phyloP scores from a whole-genome alignment of 1,140 invertebrate species.

The Caenorhabditis remanei region DNA sequence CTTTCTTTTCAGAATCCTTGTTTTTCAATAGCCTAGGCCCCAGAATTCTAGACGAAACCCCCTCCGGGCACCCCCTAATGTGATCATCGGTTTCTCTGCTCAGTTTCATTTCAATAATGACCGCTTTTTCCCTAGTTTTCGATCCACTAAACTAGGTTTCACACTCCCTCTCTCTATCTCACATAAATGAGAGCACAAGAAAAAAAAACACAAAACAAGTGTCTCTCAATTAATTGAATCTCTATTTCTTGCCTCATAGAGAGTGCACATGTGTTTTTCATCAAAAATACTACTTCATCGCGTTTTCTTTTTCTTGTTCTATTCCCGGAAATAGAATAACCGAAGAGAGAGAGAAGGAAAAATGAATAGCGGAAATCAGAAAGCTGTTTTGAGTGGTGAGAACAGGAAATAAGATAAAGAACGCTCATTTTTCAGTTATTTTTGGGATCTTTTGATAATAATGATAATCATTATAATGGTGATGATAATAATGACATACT shows the following conservation, averaged over 20 bases:
- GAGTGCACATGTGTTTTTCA: conserved; percentile 50
- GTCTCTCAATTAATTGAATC: conserved; percentile 22
- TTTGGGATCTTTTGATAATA: too few species aligned
- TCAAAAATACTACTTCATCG: not conserved
- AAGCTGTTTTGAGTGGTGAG: too few species aligned
- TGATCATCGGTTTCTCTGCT: not conserved
- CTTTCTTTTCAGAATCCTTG: too few species aligned
- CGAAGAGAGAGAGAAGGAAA: not conserved
- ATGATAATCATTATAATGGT: too few species aligned
- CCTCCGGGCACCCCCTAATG: not conserved
- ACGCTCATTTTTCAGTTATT: too few species aligned
- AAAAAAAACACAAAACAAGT: too few species aligned
- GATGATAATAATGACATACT: too few species aligned
- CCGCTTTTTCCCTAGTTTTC: not conserved
- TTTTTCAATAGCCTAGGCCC: too few species aligned
- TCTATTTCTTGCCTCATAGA: not conserved
- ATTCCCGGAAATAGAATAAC: conserved; percentile 27
- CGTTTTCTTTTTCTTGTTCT: too few species aligned
- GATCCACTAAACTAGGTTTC: not conserved
- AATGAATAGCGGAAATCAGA: not conserved
- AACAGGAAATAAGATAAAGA: too few species aligned
- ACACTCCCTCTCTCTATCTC: not conserved
- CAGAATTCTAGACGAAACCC: too few species aligned
- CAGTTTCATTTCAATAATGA: not conserved
- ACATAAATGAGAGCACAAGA: too few species aligned